Evolutionary conservation across 2,888 invertebrate species (phyloP), one percentile per base, ranked within the genome.

Genomic region (Oasisia sp.): DNA sequence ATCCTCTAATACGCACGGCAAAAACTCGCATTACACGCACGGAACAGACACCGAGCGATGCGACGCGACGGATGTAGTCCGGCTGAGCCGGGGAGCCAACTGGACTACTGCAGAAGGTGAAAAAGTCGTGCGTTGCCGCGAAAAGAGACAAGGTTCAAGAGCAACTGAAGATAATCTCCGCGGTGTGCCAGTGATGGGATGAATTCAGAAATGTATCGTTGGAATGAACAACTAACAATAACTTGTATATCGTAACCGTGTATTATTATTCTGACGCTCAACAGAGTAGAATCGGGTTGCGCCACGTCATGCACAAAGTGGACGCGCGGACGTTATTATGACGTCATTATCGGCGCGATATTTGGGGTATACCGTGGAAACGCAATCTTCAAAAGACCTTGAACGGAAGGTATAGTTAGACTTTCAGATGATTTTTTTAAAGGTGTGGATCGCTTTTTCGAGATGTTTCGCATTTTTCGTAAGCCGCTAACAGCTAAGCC

Each of bases 1-100:
- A 74, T 74, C 74, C 27, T 74, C 74, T 74, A 74, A 74, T 74
- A 74, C 74, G n/a, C 74, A 74, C 74, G 74, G 74, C 74, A 74
- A 74, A 74, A 74, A 74, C 14, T n/a, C 27, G 74, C 74, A 74
- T 74, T n/a, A 74, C n/a, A 27, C 74, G 74, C n/a, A 74, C 19
- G 27, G n/a, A n/a, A 74, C 74, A 74, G 74, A 74, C 74, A 74
- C 74, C 74, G 74, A 27, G 38, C 38, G 38, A 38, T 38, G 38
- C 38, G 74, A 5, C 27, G 74, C 74, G 74, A 74, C 27, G n/a
- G 74, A 74, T 74, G 74, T 74, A 27, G 7, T 19, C 74, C 38
- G 38, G 4, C 38, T 74, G 74, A 74, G 74, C 74, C 74, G 74
- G 74, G 74, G 74, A 7, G n/a, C 19, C 74, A 74, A 74, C 74